phyloP scores from a whole-genome alignment of 2,797 vertebrate genomes.

The Melanotaenia nigrans region DNA sequence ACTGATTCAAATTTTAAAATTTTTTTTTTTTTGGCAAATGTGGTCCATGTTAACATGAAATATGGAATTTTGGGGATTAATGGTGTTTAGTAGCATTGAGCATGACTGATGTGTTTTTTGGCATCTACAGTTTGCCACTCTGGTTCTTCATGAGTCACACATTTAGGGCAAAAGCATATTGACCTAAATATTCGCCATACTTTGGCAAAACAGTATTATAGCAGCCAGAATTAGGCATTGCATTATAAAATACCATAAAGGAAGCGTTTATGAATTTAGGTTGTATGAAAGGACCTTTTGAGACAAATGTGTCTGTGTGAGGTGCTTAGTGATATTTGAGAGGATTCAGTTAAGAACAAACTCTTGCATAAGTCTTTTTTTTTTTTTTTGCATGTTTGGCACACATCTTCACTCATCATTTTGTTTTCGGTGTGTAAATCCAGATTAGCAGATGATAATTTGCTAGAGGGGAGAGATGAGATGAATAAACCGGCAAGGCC shows the following conservation, averaged over 20 bases:
- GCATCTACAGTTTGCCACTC: constrained; percentile 7
- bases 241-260: constrained; percentile 31
- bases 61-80: constrained; percentile 56
- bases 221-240: constrained; percentile 34
- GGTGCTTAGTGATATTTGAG: constrained; percentile 51
- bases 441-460: constrained; percentile 77
- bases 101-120: constrained; percentile 11
- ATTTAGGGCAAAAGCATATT: constrained; percentile 54
- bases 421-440: constrained; percentile 65
- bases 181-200: constrained; percentile 62
- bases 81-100: constrained; percentile 23
- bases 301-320: constrained; percentile 25
- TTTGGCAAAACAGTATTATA: constrained; percentile 20
- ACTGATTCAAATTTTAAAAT: constrained; percentile 25
- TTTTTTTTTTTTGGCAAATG: constrained; percentile 47
- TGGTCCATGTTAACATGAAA: constrained; percentile 57
- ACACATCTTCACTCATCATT: constrained; percentile 32
- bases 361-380: constrained; percentile 29
- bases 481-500: constrained; percentile 61
- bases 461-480: constrained; percentile 42
- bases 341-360: constrained; percentile 47
- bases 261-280: constrained; percentile 43
- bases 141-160: constrained; percentile 15
- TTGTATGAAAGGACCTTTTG: constrained; percentile 14
- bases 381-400: constrained; percentile 5